Percentiles rank a stretch among this genome's conserved stretches.
Evolutionary conservation across 2,797 vertebrate genomes (phyloP).

Genomic region (Thamnophis elegans): DNA sequence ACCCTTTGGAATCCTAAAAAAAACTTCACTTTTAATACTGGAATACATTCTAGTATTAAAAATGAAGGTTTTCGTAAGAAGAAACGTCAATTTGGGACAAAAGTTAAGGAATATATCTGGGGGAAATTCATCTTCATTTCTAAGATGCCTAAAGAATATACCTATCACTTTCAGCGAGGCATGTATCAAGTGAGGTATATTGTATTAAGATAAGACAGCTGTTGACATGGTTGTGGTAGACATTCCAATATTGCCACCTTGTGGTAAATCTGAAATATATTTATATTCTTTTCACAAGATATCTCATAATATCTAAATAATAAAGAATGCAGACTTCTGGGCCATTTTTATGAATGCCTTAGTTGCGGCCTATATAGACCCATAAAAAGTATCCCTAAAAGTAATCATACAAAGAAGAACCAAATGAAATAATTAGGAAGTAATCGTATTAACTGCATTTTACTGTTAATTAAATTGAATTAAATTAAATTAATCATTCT

Average conservation of each 20-base stretch:
- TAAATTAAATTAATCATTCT: neutral
- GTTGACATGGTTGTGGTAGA: neutral
- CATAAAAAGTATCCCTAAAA: neutral
- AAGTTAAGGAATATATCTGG: neutral
- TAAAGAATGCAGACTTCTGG: neutral
- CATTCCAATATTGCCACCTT: conserved; percentile 63
- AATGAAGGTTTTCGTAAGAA: neutral
- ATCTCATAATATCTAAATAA: neutral
- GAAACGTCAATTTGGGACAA: neutral
- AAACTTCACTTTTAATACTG: neutral
- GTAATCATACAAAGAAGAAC: neutral
- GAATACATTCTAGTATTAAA: neutral
- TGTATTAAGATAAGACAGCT: neutral
- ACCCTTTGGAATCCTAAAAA: neutral
- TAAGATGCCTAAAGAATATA: neutral
- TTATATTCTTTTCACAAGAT: neutral
- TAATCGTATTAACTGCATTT: neutral
- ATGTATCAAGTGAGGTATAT: neutral
- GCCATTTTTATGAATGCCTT: neutral
- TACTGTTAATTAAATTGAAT: neutral
- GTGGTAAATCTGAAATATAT: conserved; percentile 44
- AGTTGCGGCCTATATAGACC: neutral
- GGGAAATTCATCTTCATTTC: neutral
- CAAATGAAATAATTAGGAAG: neutral
- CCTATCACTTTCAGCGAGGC: neutral